These are phyloP conservation scores for Euwallacea similis DNA, from an alignment of 1,140 invertebrate genomes.

Conservation along the genomic window DNA sequence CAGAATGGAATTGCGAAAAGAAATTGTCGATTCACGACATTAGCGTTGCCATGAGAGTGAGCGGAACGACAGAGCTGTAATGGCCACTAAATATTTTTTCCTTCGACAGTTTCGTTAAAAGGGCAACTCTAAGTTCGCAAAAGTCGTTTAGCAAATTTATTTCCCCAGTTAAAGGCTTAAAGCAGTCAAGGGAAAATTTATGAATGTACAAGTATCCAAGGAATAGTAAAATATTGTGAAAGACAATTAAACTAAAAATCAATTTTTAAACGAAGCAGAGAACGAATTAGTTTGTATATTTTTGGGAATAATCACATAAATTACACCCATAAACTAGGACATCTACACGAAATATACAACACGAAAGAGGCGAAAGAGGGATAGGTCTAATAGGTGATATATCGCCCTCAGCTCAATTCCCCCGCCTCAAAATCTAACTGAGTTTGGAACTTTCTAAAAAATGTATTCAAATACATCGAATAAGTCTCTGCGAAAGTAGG, in stretches of 20 bases:
- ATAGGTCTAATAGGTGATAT: no score
- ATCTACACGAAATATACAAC: no score
- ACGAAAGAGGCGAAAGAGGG: no score
- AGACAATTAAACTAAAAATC: not conserved
- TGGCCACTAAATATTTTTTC: slow-evolving; percentile 25
- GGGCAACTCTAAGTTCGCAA: slow-evolving; percentile 1
- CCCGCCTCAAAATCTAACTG: slow-evolving; percentile 1
- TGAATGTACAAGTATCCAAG: no score
- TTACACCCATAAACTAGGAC: no score
- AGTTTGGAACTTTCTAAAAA: slow-evolving; percentile 11
- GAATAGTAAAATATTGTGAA: not conserved
- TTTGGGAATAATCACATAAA: no score
- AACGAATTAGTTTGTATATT: not conserved
- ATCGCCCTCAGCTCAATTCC: no score
- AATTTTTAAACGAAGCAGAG: not conserved
- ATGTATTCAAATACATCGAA: slow-evolving; percentile 20
- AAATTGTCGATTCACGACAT: slow-evolving; percentile 47
- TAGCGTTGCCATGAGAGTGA: slow-evolving; percentile 30
- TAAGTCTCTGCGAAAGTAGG: slow-evolving; percentile 33
- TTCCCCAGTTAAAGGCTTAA: not conserved
- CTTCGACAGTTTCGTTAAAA: slow-evolving; percentile 15
- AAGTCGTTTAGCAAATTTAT: slow-evolving; percentile 2
- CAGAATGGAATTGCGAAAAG: slow-evolving; percentile 36
- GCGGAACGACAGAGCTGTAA: slow-evolving; percentile 29
- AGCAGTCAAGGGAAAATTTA: no score